Evolutionary conservation across 64 coral and sea anemone genomes (phyloP), one percentile per base, ranked within the genome.

Genomic region (Dendronephthya gigantea): DNA sequence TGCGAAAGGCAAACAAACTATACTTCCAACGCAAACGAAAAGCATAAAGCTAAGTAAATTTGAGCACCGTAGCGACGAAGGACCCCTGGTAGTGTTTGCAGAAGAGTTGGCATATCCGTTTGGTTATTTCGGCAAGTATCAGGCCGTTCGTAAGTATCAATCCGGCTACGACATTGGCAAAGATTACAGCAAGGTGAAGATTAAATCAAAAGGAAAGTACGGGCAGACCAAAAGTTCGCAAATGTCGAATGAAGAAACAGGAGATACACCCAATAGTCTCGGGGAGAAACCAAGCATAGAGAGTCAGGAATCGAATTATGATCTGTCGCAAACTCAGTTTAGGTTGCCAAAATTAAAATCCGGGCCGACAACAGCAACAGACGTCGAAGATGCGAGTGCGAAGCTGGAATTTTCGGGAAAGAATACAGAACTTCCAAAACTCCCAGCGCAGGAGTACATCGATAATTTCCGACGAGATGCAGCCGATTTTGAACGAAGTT

Each of bases 51-150:
- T 93, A 15, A 89, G 82, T 38, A 91, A 92, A 59, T 98, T 93
- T 90, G 95, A 93, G 40, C 89, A 93, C n/a, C 87, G 68, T 25
- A 89, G 92, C 35, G 88, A 91, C 2, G 52, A 89, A 8, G 89
- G 92, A 39, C 90, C 90, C 7, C 48, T 93, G 7, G 75, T 92
- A 16, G 92, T 98, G 22, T 98, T 91, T 35, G 92, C 90, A 6
- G 59, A 94, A 82, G 84, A 91, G 37, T 90, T 85, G 36, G 50
- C 37, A 1, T 49, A 62, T 62, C 55, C 55, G 55, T 62, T 62
- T 62, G 55, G 55, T 7, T 6, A 62, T 62, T n/a, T 22, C 25
- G 25, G 25, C 55, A 62, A 62, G 8, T 62, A 62, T n/a, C 51
- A 19, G 22, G 15, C 15, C 23, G 51, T 58, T 58, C 51, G 23